Conservation (phyloP, 2,113 vertebrate genomes). For the Macheiramphus alcinus region DNA sequence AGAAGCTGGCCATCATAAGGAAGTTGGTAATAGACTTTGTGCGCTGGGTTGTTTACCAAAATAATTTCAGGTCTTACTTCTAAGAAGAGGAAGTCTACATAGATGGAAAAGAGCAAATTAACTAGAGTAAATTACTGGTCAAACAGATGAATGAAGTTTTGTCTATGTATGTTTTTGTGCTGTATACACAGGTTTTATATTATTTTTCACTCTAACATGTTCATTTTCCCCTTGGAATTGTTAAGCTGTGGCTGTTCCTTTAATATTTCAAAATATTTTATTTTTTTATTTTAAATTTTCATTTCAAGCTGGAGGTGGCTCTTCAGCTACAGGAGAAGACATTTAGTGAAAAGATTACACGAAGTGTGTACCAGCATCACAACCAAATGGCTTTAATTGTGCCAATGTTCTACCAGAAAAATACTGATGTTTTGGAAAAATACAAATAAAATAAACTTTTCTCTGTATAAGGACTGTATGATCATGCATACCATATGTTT, state of each 20-base stretch:
- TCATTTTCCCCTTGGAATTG: neutral
- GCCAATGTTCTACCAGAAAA: neutral
- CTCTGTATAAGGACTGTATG: neutral
- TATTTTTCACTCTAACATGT: neutral
- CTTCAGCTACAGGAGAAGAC: neutral
- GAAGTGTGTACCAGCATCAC: neutral
- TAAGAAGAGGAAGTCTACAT: neutral
- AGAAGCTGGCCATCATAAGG: neutral
- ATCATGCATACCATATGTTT: neutral
- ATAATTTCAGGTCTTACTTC: constrained; percentile 9
- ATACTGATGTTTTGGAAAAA: neutral
- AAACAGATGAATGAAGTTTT: neutral
- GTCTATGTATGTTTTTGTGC: neutral
- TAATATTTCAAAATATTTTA: neutral
- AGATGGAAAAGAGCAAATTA: neutral
- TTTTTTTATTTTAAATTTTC: neutral
- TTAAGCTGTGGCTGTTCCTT: neutral
- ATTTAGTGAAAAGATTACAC: neutral
- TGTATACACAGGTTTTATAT: neutral
- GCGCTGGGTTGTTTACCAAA: neutral
- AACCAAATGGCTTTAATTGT: neutral
- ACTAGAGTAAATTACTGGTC: neutral
- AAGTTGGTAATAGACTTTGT: neutral
- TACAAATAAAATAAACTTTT: neutral
- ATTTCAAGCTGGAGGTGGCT: neutral